These are phyloP conservation scores for Thecocarcelia acutangulata DNA, from an alignment of 2,888 invertebrate genomes.

Conservation along the genomic window DNA sequence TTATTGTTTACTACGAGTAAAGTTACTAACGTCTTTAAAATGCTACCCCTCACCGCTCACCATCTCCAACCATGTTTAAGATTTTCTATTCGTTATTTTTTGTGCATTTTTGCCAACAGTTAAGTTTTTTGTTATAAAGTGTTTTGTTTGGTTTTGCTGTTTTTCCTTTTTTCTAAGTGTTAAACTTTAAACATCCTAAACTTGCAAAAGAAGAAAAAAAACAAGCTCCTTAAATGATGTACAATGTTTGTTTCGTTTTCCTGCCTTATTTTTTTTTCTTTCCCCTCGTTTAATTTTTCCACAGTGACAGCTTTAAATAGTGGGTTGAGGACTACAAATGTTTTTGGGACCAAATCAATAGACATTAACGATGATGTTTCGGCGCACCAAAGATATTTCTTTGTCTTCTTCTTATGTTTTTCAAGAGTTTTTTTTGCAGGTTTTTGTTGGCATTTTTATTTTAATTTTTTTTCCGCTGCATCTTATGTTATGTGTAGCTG, in stretches of 20 bases:
- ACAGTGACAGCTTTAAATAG: background rate
- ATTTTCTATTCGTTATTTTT: too few relatives aligned
- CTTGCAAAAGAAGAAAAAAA: slow-evolving; percentile 16
- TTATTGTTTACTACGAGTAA: too few relatives aligned
- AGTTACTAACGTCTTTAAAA: too few relatives aligned
- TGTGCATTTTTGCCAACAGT: too few relatives aligned
- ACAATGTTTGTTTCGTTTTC: slow-evolving; percentile 13
- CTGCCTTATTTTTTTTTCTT: background rate
- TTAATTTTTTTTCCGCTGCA: background rate
- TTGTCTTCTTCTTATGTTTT: slow-evolving; percentile 11
- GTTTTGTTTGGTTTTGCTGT: slow-evolving; percentile 9
- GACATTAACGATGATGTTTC: slow-evolving; percentile 56
- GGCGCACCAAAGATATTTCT: slow-evolving; percentile 54
- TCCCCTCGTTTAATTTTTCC: background rate
- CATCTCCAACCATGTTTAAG: too few relatives aligned
- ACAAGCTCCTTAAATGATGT: slow-evolving; percentile 40
- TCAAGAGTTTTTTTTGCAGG: background rate
- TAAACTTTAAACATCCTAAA: slow-evolving; percentile 50
- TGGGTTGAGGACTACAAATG: background rate
- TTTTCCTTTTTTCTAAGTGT: background rate
- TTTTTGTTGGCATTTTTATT: background rate
- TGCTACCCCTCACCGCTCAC: too few relatives aligned
- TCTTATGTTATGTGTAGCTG: background rate
- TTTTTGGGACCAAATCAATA: slow-evolving; percentile 19
- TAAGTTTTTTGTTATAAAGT: slow-evolving; percentile 19